These are phyloP conservation scores for Hydroisotoma schaefferi DNA, from an alignment of 2,888 invertebrate species.

Conservation along the genomic window DNA sequence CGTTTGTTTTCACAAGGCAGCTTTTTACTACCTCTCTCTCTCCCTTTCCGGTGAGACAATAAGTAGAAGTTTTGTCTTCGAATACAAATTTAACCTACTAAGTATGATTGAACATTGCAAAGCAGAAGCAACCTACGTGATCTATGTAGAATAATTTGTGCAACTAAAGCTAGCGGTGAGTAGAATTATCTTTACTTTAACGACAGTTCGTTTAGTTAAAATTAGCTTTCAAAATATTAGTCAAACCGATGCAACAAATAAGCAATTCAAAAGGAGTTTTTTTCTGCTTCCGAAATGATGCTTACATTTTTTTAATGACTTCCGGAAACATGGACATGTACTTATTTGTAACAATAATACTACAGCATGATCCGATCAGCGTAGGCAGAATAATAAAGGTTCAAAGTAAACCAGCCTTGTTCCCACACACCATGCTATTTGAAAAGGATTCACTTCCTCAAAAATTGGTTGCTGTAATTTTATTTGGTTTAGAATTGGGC, in stretches of 20 bases:
- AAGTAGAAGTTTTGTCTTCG: too few species aligned
- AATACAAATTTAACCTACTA: neutral
- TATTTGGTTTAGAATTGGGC: too few species aligned
- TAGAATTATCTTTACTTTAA: neutral
- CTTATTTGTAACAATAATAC: neutral
- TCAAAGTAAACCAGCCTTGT: neutral
- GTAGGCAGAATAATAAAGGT: too few species aligned
- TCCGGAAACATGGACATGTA: constrained; percentile 3
- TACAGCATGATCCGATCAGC: too few species aligned
- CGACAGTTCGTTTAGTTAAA: neutral
- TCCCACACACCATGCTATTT: constrained; percentile 4
- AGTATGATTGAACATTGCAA: neutral
- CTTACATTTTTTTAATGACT: too few species aligned
- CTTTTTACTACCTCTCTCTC: neutral
- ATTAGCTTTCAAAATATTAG: too few species aligned
- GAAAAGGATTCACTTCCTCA: too few species aligned
- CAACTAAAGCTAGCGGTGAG: neutral
- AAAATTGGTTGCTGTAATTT: too few species aligned
- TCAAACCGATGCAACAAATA: too few species aligned
- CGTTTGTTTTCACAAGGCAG: constrained; percentile 7
- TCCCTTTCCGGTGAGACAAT: neutral
- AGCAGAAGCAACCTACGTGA: neutral
- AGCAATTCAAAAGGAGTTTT: too few species aligned
- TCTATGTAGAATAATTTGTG: neutral
- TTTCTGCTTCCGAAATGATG: too few species aligned